Evolutionary conservation across 1,140 invertebrate genomes (phyloP).

Genomic region (Brachionus calyciflorus): DNA sequence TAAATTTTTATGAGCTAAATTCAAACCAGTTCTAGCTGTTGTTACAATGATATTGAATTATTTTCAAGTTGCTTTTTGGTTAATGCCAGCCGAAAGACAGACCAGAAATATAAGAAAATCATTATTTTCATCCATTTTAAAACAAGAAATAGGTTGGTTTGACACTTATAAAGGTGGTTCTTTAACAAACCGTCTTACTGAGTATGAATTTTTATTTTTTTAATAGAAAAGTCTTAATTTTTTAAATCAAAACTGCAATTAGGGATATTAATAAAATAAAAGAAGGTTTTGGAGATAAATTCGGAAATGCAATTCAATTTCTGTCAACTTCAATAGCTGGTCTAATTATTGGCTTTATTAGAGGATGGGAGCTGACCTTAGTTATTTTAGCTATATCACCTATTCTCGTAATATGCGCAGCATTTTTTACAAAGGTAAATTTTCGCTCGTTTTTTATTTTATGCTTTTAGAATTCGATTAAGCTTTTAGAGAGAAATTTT

Average conservation of each 20-base stretch:
- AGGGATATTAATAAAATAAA: conserved; percentile 83
- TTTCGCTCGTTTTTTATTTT: no score
- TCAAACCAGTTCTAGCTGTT: not conserved
- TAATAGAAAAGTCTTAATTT: not conserved
- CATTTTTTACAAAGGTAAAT: conserved; percentile 54
- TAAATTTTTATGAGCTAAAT: no score
- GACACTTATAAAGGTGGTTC: conserved; percentile 80
- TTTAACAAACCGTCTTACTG: conserved; percentile 74
- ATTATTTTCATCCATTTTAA: conserved; percentile 71
- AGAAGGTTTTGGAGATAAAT: conserved; percentile 83
- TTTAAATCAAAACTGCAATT: no score
- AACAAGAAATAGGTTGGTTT: conserved; percentile 87
- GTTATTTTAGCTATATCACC: conserved; percentile 58
- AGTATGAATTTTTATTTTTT: not conserved
- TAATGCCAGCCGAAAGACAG: conserved; percentile 54
- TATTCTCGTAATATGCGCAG: conserved; percentile 51
- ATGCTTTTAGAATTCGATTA: no score
- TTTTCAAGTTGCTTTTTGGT: conserved; percentile 52
- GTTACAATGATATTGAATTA: conserved; percentile 49
- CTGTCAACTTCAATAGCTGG: conserved; percentile 53
- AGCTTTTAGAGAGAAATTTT: no score
- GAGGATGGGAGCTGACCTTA: conserved; percentile 59
- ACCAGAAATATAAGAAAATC: conserved; percentile 51
- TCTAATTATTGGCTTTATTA: conserved; percentile 55
- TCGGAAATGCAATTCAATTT: conserved; percentile 70